Evolutionary conservation across 2,797 vertebrate genomes (phyloP), one percentile per base, ranked within the genome.

Genomic region (Poecilia wingei): DNA sequence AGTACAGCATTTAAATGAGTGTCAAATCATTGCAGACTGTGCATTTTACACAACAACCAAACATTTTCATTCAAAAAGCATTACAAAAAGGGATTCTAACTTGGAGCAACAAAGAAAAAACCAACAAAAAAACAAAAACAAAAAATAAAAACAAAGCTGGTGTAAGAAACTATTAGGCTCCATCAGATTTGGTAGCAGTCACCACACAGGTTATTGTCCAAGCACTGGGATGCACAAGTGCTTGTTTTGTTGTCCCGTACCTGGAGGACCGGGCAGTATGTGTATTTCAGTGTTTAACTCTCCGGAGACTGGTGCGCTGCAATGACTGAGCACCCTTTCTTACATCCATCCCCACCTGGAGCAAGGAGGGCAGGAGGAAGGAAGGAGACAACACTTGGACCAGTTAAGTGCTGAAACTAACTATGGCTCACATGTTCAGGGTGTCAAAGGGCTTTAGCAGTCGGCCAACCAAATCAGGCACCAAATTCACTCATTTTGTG

Each of bases 271-370:
- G 91, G 91, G 89, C 79, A 86, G 90, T 93, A 82, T 92, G 87
- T 93, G 77, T 89, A 90, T 93, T 88, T 99, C 97, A 99, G 95
- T 99, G 97, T 88, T 98, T 98, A 90, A 97, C 96, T 95, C 97
- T 96, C 95, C 97, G 97, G 92, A 97, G 96, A 96, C 97, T 97
- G 96, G 96, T 96, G 93, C 95, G 95, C 95, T 98, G 97, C 95
- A 97, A 96, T 96, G 97, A 97, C 94, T 98, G 97, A 95, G 96
- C 95, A 76, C 96, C 97, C 94, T 96, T 97, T 93, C 96, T 98
- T 95, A 96, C 96, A 95, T 96, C 95, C 94, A 96, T 93, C 94
- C 97, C 96, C 85, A 96, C 95, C 95, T 97, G 95, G 92, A 92
- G 90, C 86, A 93, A 84, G 88, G 91, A 93, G 87, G 92, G 81